Base-by-base conservation (phyloP, 1,140 invertebrate species). In the Hyposmocoma kahamanoa region DNA sequence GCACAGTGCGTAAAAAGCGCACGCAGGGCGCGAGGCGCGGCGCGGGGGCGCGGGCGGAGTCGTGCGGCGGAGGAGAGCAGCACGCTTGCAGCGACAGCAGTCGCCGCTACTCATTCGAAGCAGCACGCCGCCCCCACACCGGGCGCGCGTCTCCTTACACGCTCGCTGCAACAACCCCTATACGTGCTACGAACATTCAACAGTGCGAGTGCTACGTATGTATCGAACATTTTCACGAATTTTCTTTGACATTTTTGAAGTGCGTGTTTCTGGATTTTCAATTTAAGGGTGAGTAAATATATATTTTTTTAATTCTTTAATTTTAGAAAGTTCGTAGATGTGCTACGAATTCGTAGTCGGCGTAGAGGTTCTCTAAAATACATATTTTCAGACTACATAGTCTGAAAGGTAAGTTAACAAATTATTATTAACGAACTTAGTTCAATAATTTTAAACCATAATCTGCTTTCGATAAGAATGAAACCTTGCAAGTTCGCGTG, bases 1-100 rank as follows among this genome's bases (percentile, higher is more conserved):
- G 84, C 84, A 86, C 78, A 80, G 73, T 72, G 77, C 77, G 84
- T 84, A 86, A 80, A 80, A 72, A 72, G 77, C 77, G 78, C 76
- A 73, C 68, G 73, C 71, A 71, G 70, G 76, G 70, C 44, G 79
- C 64, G 78, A 69, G 69, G 72, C 49, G 64, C 53, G 72, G 58
- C 53, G 59, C 46, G 57, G 50, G 44, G 58, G 59, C 59, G 63
- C 62, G 57, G 66, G 50, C 68, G 62, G 67, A 60, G 42, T 47
- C 42, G 52, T 52, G 41, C 30, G 51, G 69, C 62, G 63, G 70
- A 62, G 72, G 57, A 62, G 66, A 56, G 57, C 57, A 34, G 77
- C 66, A 60, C 67, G 68, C 69, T 64, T 64, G 62, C 59, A 67
- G 59, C 11, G 24, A 67, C 56, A 32, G 53, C 65, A 84, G 79